A percentile compares a stretch with the other conserved stretches of the same genome.
Conservation (phyloP, 1,140 invertebrate genomes). For the Listronotus oregonensis region DNA sequence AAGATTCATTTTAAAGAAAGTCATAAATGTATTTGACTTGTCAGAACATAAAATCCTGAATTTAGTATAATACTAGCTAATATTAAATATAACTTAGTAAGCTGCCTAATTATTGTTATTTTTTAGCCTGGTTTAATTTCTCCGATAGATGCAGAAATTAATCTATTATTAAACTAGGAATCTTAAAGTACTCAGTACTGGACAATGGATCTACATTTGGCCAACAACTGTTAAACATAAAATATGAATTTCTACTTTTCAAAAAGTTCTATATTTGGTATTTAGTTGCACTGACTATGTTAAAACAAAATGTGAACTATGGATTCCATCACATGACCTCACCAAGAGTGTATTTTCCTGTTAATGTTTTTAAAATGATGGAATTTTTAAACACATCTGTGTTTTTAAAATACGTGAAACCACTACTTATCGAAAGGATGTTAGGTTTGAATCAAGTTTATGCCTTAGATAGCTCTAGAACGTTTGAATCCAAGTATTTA, state of each 20-base stretch:
- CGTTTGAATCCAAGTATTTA: conserved; percentile 50
- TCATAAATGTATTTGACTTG: too few relatives aligned
- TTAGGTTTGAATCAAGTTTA: conserved; percentile 52
- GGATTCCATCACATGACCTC: conserved; percentile 39
- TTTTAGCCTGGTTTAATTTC: conserved; percentile 47
- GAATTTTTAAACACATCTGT: conserved; percentile 52
- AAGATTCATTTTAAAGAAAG: too few relatives aligned
- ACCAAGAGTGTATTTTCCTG: conserved; percentile 42
- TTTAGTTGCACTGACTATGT: conserved; percentile 45
- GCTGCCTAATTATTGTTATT: conserved; percentile 11
- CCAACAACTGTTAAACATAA: conserved; percentile 53
- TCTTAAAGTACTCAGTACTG: conserved; percentile 49
- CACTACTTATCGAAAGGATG: conserved; percentile 50
- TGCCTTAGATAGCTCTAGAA: conserved; percentile 40
- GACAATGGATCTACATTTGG: conserved; percentile 51
- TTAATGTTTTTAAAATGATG: conserved; percentile 43
- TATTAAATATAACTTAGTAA: conserved; percentile 23
- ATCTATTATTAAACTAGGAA: conserved; percentile 45
- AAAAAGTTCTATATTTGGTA: conserved; percentile 46
- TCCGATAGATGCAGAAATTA: conserved; percentile 47
- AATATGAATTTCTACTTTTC: conserved; percentile 48
- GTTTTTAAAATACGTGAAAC: conserved; percentile 49
- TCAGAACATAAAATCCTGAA: too few relatives aligned
- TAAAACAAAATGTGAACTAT: conserved; percentile 47
- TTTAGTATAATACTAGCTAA: conserved; percentile 10